Evolutionary conservation across 2,113 vertebrate genomes (phyloP).

Genomic region (Cyanoliseus patagonus): DNA sequence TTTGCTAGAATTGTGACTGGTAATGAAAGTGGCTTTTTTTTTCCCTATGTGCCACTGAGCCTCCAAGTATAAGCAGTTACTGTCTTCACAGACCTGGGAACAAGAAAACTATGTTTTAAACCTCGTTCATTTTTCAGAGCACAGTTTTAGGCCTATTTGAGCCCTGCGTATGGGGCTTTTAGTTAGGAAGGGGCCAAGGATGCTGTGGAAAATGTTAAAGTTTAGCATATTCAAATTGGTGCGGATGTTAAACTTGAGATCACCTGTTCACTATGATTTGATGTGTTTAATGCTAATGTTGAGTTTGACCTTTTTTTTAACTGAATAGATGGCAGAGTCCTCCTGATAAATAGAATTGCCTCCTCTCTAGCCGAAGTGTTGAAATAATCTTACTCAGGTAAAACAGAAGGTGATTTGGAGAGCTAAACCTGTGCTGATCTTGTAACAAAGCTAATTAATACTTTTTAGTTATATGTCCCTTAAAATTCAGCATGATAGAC

Average conservation of each 20-base stretch:
- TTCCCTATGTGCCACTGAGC: background rate
- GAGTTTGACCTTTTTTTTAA: background rate
- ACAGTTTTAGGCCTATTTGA: background rate
- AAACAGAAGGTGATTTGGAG: background rate
- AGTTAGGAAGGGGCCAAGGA: background rate
- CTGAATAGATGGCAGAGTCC: background rate
- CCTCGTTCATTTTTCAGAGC: background rate
- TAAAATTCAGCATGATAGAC: background rate
- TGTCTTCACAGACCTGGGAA: background rate
- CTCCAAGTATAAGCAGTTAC: background rate
- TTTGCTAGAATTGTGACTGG: background rate
- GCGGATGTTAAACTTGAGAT: background rate
- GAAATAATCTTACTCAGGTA: background rate
- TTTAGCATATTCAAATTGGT: background rate
- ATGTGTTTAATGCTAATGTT: background rate
- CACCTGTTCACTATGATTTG: background rate
- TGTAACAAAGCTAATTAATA: background rate
- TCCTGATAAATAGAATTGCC: background rate
- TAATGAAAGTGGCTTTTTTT: background rate
- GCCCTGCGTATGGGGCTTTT: background rate
- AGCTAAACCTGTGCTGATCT: background rate
- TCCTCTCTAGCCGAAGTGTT: background rate
- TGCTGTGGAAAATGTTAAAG: background rate
- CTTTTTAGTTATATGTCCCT: background rate
- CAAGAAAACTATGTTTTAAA: background rate